phyloP scores from a whole-genome alignment of 2,888 invertebrate genomes.

The Maniola hyperantus region DNA sequence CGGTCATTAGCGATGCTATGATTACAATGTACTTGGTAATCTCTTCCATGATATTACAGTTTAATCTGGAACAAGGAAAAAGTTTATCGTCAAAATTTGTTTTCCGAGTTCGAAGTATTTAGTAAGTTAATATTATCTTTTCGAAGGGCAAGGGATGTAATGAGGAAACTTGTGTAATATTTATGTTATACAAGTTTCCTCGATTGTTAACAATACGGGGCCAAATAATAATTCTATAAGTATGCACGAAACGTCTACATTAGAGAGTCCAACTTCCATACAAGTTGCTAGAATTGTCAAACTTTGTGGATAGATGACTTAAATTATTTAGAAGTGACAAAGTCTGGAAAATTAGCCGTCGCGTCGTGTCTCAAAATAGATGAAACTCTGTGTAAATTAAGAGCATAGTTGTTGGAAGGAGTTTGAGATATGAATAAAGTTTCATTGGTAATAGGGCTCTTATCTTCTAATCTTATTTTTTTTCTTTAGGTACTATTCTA shows the following conservation, averaged over 20 bases:
- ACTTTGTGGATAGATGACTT: conserved; percentile 2
- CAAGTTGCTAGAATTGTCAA: background rate
- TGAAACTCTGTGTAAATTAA: too few species aligned
- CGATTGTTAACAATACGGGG: background rate
- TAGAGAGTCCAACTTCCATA: background rate
- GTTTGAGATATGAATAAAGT: background rate
- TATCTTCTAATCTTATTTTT: too few species aligned
- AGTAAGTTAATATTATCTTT: conserved; percentile 13
- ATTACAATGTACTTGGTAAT: conserved; percentile 68
- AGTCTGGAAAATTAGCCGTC: background rate
- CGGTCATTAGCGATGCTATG: conserved; percentile 70
- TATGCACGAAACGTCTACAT: background rate
- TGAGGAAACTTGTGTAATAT: conserved; percentile 15
- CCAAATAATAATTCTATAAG: background rate
- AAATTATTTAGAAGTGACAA: background rate
- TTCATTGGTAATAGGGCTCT: background rate
- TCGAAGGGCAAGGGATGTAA: conserved; percentile 5
- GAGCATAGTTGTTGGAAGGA: background rate
- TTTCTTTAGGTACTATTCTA: too few species aligned
- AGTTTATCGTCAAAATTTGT: conserved; percentile 26
- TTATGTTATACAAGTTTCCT: background rate
- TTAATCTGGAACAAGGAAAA: conserved; percentile 57
- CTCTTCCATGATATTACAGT: conserved; percentile 58
- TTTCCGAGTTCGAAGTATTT: conserved; percentile 7
- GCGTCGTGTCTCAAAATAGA: background rate